Evolutionary conservation across 2,888 invertebrate species (phyloP), one percentile per base, ranked within the genome.

Genomic region (Agonum fuliginosum): DNA sequence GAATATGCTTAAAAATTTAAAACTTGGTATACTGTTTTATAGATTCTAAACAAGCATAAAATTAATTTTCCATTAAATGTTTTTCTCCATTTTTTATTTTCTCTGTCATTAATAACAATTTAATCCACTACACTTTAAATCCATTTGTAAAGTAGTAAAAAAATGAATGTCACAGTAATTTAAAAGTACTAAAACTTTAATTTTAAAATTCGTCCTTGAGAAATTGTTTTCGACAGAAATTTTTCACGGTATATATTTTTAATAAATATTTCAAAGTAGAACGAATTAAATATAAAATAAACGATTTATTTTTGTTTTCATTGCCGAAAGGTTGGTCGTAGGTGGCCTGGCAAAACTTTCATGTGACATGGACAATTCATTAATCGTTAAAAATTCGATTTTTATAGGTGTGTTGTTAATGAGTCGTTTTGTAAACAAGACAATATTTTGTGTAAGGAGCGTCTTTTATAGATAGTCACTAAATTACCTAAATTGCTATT

Each of bases 371-470:
- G 20, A n/a, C 24, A 54, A 24, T 22, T 54, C 22, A 54, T 54
- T 54, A 54, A 54, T 54, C 20, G 54, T 10, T 37, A 19, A 54
- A 54, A 54, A 54, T 54, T 12, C 54, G 54, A 54, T 54, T 54
- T 54, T 51, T 54, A 20, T 54, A 12, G 54, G 54, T 22, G 54
- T 54, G 54, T 27, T 20, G 1, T n/a, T 48, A 54, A 54, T 54
- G 24, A 24, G 24, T 24, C 12, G 24, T 54, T 54, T 54, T 22
- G 54, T 27, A 24, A 54, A 24, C 54, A 54, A 24, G 54, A 0
- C 12, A 22, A 51, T 20, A 20, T 54, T 27, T 54, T 54, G 24
- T 54, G 24, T 54, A 54, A 54, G 54, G 54, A 8, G 24, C 24
- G 54, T 54, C n/a, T 22, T 37, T 37, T 37, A 37, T 37, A 37